These are phyloP conservation scores for Leuciscus idus DNA, from an alignment of 2,113 vertebrate genomes.

Conservation along the genomic window DNA sequence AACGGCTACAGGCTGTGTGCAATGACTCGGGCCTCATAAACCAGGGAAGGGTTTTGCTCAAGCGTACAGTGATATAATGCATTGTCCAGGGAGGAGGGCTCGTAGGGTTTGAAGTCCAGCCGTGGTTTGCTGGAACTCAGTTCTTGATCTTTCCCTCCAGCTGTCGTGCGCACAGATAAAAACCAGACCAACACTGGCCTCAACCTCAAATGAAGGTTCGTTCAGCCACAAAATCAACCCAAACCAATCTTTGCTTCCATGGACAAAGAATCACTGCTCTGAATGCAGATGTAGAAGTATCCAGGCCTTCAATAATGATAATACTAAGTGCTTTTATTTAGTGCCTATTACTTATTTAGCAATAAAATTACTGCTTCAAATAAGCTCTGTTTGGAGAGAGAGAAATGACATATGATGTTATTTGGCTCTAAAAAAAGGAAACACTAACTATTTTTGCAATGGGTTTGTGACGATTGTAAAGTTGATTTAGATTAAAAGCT, in stretches of 20 bases:
- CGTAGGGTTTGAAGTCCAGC: conserved; percentile 56
- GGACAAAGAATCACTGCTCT: conserved; percentile 2
- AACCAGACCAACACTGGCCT: conserved; percentile 35
- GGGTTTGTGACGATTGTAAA: not conserved
- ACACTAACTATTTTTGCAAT: not conserved
- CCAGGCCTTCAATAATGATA: not conserved
- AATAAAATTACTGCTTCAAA: not conserved
- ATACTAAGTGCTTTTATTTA: not conserved
- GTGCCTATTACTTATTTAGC: not conserved
- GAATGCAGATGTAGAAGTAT: not conserved
- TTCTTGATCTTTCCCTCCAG: conserved; percentile 32
- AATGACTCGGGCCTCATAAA: conserved; percentile 59
- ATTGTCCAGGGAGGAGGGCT: conserved; percentile 63
- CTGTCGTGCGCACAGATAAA: not conserved
- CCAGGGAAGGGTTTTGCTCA: conserved; percentile 49
- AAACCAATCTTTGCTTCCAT: not conserved
- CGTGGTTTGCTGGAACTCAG: conserved; percentile 53
- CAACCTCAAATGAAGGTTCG: not conserved
- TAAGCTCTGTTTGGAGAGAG: not conserved
- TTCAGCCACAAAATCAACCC: not conserved
- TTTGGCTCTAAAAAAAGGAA: not conserved
- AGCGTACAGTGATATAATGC: conserved; percentile 56
- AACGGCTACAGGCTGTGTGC: conserved; percentile 39
- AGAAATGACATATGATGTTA: not conserved
- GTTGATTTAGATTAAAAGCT: not conserved